phyloP scores from a whole-genome alignment of 2,888 invertebrate genomes.

The Melolontha melolontha region DNA sequence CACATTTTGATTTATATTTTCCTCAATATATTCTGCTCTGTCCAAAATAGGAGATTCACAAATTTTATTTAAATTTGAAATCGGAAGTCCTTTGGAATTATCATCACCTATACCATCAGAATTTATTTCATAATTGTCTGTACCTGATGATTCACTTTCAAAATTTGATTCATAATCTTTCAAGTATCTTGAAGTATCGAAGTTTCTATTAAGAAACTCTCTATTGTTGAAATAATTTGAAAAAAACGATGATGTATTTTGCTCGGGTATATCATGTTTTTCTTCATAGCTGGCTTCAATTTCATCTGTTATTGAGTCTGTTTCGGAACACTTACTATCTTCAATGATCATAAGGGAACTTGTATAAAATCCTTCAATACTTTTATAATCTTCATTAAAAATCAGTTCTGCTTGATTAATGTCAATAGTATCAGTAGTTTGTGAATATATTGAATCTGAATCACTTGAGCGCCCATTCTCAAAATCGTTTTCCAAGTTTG shows the following conservation, averaged over 20 bases:
- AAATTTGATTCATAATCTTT: slow-evolving; percentile 42
- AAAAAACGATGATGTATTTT: slow-evolving; percentile 48
- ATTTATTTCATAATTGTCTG: slow-evolving; percentile 10
- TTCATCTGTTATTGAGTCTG: slow-evolving; percentile 44
- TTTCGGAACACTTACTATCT: slow-evolving; percentile 48
- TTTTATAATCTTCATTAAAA: slow-evolving; percentile 36
- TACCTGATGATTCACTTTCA: slow-evolving; percentile 39
- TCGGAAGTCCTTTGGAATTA: not conserved
- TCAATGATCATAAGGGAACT: not conserved
- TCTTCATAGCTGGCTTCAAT: slow-evolving; percentile 20
- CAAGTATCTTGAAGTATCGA: slow-evolving; percentile 57
- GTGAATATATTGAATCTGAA: slow-evolving; percentile 14
- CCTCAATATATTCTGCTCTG: slow-evolving; percentile 18
- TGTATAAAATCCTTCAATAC: slow-evolving; percentile 57
- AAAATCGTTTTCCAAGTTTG: slow-evolving; percentile 42
- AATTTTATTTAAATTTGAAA: not conserved
- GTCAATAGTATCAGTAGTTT: slow-evolving; percentile 4
- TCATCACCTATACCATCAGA: not conserved
- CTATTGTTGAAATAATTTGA: slow-evolving; percentile 39
- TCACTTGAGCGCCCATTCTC: slow-evolving; percentile 44
- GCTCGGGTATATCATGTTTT: slow-evolving; percentile 17
- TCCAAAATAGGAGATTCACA: not conserved
- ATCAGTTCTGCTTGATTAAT: slow-evolving; percentile 1
- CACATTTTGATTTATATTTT: not conserved
- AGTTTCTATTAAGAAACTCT: slow-evolving; percentile 50